phyloP scores from a whole-genome alignment of 2,888 invertebrate genomes.

The Drosophila mayaguana region DNA sequence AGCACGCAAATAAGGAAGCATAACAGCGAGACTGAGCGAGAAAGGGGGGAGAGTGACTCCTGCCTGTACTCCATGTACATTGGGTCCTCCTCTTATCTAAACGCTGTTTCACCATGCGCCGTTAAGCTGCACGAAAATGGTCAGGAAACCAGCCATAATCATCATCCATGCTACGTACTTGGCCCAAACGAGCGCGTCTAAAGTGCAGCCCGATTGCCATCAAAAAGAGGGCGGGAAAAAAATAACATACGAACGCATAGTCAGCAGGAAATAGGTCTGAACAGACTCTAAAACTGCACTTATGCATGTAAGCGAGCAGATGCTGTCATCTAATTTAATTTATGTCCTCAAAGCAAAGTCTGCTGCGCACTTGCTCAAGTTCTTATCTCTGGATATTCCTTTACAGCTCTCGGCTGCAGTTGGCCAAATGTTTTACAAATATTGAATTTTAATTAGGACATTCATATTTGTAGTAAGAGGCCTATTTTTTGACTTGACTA shows the following conservation, averaged over 20 bases:
- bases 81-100: slow-evolving; percentile 59
- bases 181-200: slow-evolving; percentile 18
- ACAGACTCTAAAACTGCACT: background rate
- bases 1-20: slow-evolving; percentile 34
- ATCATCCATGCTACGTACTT: slow-evolving; percentile 40
- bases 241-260: background rate
- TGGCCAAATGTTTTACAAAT: background rate
- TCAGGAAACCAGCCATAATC: slow-evolving; percentile 63
- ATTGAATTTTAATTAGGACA: background rate
- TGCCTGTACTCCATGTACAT: slow-evolving; percentile 5
- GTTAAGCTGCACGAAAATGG: slow-evolving; percentile 49
- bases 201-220: slow-evolving; percentile 1
- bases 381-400: background rate
- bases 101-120: slow-evolving; percentile 41
- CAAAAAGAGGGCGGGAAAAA: background rate
- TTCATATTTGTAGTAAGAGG: background rate
- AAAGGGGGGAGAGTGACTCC: background rate
- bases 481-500: too few relatives aligned
- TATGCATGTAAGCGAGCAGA: background rate
- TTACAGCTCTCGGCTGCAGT: background rate
- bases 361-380: background rate
- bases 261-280: slow-evolving; percentile 53
- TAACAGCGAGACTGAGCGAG: background rate
- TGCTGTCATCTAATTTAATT: background rate
- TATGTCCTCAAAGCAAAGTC: background rate